Base-by-base conservation (phyloP, 2,797 vertebrate genomes). In the Dendrocincla fuliginosa region DNA sequence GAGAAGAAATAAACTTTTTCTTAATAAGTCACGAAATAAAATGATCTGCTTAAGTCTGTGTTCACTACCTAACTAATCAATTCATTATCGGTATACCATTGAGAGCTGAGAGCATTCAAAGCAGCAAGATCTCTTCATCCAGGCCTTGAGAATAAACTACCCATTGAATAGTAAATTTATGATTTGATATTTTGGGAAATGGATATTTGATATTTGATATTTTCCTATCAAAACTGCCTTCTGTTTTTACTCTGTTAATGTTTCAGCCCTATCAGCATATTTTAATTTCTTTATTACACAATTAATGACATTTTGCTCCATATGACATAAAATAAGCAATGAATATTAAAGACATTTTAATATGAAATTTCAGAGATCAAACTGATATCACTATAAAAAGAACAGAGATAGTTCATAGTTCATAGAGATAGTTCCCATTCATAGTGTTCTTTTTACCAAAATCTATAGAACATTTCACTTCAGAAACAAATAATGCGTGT, bases 41-140 rank as follows among this genome's bases (percentile, higher is more conserved):
- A 59, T 63, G 1, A 37, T 49, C 30, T 80, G 12, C 14, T 52
- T 12, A 52, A 37, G 2, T 65, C 86, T 67, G 44, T 77, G 13
- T 19, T 77, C 3, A 23, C 13, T 87, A 85, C 19, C 35, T 59
- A 44, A 2, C 5, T 59, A 61, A 60, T 50, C 4, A 87, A 10
- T 32, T 53, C 2, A 14, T 52, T 56, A 24, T 41, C 16, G 6
- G 6, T 47, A 64, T 11, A 78, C 0, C 0, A 39, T 2, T 2
- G 3, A 22, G 28, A 84, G 8, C 17, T 87, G 33, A 67, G 23
- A 82, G 3, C 11, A 18, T 30, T 74, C 25, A 44, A 19, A 71
- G 50, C 7, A 87, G 44, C 35, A 87, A 79, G 22, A 61, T n/a
- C 3, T 67, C 32, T 67, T 65, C 22, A 83, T 19, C 10, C 11